Conservation (phyloP, 2,113 vertebrate species). For the Macquaria australasica region DNA sequence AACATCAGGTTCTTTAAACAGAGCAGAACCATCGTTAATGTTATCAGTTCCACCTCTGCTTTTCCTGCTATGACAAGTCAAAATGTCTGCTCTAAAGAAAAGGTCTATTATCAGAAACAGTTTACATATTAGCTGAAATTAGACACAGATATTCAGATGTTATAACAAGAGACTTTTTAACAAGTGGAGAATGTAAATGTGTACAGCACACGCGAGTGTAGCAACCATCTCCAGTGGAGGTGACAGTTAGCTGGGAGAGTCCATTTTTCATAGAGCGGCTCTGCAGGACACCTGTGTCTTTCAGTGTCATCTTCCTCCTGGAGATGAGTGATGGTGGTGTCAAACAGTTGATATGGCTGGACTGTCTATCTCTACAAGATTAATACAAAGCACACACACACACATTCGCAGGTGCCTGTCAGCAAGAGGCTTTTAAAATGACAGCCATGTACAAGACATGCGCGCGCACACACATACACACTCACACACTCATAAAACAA, state of each 20-base stretch:
- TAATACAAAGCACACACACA: constrained; percentile 28
- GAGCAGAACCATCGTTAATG: neutral
- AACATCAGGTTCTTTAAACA: no score
- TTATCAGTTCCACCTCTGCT: neutral
- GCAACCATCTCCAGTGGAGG: neutral
- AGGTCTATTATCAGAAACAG: neutral
- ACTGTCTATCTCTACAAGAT: constrained; percentile 34
- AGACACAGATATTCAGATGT: neutral
- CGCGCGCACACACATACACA: neutral
- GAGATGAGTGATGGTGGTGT: constrained; percentile 47
- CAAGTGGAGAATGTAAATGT: neutral
- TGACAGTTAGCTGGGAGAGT: constrained; percentile 10
- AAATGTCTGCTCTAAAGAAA: neutral
- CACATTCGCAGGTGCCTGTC: neutral
- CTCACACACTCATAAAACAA: neutral
- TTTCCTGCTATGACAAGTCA: neutral
- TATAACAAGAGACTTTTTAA: neutral
- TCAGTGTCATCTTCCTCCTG: constrained; percentile 11
- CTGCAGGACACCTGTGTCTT: constrained; percentile 32
- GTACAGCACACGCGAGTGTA: neutral
- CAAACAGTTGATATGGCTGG: constrained; percentile 4
- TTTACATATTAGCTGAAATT: neutral
- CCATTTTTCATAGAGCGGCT: constrained; percentile 36
- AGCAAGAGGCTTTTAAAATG: neutral
- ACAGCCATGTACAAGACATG: neutral